Conservation (phyloP, 2,113 vertebrate species). For the Spizaetus ornatus region DNA sequence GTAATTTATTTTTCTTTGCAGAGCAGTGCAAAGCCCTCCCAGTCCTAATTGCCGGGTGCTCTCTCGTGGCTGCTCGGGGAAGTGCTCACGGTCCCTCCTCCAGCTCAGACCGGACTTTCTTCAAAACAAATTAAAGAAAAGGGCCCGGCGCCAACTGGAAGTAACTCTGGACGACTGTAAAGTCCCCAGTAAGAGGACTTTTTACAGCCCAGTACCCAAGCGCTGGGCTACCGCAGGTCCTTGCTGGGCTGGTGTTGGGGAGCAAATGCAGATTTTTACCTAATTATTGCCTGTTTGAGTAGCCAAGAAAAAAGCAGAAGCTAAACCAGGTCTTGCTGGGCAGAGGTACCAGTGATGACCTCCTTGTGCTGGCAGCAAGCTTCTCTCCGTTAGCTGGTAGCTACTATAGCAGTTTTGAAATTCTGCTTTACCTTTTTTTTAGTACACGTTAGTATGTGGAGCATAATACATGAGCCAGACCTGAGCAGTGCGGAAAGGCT, state of each 20-base stretch:
- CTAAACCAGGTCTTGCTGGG: neutral
- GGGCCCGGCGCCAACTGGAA: neutral
- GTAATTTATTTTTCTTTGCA: neutral
- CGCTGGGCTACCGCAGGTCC: neutral
- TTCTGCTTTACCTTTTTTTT: neutral
- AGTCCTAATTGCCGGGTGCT: constrained; percentile 75
- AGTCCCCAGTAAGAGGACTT: neutral
- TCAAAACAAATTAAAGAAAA: neutral
- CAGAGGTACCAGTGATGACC: neutral
- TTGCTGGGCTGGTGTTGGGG: neutral
- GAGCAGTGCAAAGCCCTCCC: neutral
- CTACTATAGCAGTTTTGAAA: neutral
- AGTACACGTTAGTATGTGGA: neutral
- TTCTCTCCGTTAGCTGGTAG: neutral
- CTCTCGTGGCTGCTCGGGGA: constrained; percentile 77
- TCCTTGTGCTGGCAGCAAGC: neutral
- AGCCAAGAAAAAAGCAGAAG: neutral
- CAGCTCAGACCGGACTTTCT: neutral
- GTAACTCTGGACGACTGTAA: neutral
- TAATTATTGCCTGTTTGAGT: neutral
- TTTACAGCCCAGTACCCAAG: neutral
- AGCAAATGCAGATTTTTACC: neutral
- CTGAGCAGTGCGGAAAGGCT: neutral
- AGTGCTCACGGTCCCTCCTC: constrained; percentile 17
- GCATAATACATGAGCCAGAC: neutral